These are phyloP conservation scores for Tetramorium alpestre DNA, from an alignment of 1,140 invertebrate species.

Conservation along the genomic window DNA sequence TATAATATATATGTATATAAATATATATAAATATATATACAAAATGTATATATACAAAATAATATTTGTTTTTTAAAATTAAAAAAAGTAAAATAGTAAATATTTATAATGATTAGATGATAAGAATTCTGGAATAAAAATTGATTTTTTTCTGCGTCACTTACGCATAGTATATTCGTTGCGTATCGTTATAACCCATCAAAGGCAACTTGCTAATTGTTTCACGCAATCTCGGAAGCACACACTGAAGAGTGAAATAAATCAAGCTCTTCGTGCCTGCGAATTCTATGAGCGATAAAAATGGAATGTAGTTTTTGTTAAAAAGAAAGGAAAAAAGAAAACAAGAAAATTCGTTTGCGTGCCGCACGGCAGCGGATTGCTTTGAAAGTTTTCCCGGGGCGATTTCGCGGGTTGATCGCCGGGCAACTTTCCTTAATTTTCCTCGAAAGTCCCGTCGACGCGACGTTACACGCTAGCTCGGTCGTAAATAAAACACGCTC, in stretches of 20 bases:
- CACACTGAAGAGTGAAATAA: slow-evolving; percentile 8
- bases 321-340: background rate
- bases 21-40: background rate
- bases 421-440: slow-evolving; percentile 55
- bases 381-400: slow-evolving; percentile 48
- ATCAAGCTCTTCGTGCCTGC: background rate
- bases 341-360: slow-evolving; percentile 44
- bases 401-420: slow-evolving; percentile 38
- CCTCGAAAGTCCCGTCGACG: slow-evolving; percentile 34
- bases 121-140: slow-evolving; percentile 2
- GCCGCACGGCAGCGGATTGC: slow-evolving; percentile 45
- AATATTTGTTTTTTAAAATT: background rate
- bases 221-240: slow-evolving; percentile 11
- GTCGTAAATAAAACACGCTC: slow-evolving; percentile 35
- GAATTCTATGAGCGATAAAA: slow-evolving; percentile 48
- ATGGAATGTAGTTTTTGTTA: background rate
- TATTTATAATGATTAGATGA: background rate
- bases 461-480: slow-evolving; percentile 36
- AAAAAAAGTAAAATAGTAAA: background rate
- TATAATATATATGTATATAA: too few species aligned
- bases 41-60: too few species aligned
- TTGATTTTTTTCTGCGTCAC: background rate
- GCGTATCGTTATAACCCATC: background rate
- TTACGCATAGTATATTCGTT: background rate
- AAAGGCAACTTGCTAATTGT: slow-evolving; percentile 40